These are phyloP conservation scores for Nephotettix cincticeps DNA, from an alignment of 1,140 invertebrate genomes.

Conservation along the genomic window DNA sequence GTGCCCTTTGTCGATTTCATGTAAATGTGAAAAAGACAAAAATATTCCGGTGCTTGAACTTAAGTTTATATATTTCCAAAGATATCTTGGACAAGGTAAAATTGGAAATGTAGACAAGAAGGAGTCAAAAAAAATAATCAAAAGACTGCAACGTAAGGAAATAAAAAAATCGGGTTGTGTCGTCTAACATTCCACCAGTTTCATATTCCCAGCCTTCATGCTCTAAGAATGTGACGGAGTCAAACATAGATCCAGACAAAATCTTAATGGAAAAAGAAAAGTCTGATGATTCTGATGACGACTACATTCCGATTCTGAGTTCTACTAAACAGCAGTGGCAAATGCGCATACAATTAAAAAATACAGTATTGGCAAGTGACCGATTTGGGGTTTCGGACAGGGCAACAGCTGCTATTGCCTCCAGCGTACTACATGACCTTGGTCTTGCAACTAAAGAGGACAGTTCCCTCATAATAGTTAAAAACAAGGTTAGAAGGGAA, in stretches of 20 bases:
- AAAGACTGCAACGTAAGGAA: not conserved
- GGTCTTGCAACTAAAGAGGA: constrained; percentile 30
- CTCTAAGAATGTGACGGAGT: not conserved
- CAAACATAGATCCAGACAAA: no score
- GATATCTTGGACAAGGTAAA: not conserved
- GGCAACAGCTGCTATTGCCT: constrained; percentile 32
- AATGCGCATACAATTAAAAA: constrained; percentile 31
- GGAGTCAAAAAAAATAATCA: not conserved
- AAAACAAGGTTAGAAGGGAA: constrained; percentile 40
- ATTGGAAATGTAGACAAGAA: constrained; percentile 6
- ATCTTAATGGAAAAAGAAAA: no score
- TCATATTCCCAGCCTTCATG: not conserved
- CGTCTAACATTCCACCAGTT: no score
- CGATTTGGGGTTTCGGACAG: constrained; percentile 30
- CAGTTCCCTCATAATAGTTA: constrained; percentile 38
- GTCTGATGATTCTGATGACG: not conserved
- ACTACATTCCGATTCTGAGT: no score
- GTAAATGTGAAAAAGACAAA: constrained; percentile 10
- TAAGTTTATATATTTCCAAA: constrained; percentile 15
- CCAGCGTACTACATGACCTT: constrained; percentile 28
- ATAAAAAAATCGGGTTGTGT: not conserved
- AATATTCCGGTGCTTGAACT: constrained; percentile 4
- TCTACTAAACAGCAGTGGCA: constrained; percentile 14
- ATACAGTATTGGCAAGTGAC: constrained; percentile 30
- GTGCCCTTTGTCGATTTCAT: not conserved